Conservation (phyloP, 2,113 vertebrate genomes). For the Neotoma lepida region DNA sequence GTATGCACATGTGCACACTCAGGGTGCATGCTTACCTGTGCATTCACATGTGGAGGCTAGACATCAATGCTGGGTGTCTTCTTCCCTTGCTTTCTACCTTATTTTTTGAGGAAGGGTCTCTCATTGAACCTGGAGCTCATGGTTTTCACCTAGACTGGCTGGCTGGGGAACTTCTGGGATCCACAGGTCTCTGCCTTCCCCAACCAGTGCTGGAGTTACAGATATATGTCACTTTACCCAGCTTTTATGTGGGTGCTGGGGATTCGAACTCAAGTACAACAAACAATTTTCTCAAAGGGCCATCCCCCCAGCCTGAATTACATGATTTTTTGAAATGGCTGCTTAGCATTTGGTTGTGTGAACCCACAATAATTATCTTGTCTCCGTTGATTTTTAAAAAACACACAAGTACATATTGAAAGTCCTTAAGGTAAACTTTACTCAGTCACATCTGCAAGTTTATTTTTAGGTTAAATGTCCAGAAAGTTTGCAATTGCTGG, state of each 20-base stretch:
- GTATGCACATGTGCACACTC: background rate
- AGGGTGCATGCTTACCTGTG: background rate
- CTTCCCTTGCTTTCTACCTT: background rate
- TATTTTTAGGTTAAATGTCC: background rate
- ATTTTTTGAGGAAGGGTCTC: background rate
- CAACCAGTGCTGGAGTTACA: background rate
- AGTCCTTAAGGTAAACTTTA: conserved; percentile 17
- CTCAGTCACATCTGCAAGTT: conserved; percentile 22
- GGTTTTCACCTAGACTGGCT: background rate
- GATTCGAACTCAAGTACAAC: background rate
- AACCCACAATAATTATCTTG: background rate
- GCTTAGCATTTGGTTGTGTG: background rate
- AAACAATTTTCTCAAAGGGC: background rate
- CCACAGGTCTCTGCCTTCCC: background rate
- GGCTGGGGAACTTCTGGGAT: background rate
- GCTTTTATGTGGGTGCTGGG: background rate
- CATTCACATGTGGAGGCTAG: background rate
- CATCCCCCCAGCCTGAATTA: background rate
- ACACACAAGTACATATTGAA: background rate
- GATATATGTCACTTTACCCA: background rate
- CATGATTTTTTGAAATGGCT: background rate
- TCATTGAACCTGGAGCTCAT: background rate
- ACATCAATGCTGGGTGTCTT: too few relatives aligned
- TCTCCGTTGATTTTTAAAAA: background rate
- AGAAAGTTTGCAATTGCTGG: conserved; percentile 34